Evolutionary conservation across 2,797 vertebrate species (phyloP).

Genomic region (Dipus sagitta): DNA sequence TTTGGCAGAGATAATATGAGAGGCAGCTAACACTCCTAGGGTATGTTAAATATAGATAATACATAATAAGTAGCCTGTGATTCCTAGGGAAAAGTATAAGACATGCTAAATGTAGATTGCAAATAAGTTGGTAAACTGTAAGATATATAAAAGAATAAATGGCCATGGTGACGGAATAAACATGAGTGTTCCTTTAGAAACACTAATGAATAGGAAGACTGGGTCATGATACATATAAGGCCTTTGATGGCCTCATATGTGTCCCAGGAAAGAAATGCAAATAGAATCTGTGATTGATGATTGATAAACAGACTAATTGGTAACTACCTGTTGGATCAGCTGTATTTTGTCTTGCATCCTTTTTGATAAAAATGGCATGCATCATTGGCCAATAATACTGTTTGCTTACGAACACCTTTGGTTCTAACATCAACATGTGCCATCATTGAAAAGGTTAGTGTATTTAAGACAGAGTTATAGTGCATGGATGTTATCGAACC

Average conservation of each 20-base stretch:
- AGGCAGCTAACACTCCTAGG: neutral
- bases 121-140: conserved; percentile 46
- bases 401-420: neutral
- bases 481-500: neutral
- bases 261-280: conserved; percentile 9
- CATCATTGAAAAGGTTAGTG: neutral
- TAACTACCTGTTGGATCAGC: neutral
- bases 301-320: neutral
- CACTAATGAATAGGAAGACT: neutral
- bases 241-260: neutral
- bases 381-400: neutral
- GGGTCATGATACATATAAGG: neutral
- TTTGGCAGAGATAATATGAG: neutral
- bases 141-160: conserved; percentile 21
- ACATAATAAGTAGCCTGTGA: neutral
- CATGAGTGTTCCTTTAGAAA: neutral
- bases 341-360: neutral
- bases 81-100: neutral
- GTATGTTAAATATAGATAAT: conserved; percentile 37
- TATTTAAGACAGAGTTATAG: neutral
- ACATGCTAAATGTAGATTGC: neutral
- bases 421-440: neutral
- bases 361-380: neutral
- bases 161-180: conserved; percentile 14
- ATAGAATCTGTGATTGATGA: neutral